These are phyloP conservation scores for Drosophila serrata DNA, from an alignment of 1,140 invertebrate genomes.

Conservation along the genomic window DNA sequence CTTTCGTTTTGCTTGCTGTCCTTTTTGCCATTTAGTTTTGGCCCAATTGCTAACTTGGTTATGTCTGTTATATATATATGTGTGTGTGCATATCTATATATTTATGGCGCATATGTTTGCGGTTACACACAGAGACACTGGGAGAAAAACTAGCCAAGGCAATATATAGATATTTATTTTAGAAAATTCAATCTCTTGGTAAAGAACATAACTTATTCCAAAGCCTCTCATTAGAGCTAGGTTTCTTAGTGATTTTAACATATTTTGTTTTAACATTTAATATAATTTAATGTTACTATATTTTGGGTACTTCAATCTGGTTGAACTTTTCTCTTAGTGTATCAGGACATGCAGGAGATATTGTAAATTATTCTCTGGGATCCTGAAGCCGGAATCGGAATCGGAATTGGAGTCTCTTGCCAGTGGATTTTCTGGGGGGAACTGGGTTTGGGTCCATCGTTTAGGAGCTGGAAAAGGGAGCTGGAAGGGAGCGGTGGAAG, in stretches of 20 bases:
- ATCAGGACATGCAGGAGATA: constrained; percentile 9
- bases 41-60: constrained; percentile 33
- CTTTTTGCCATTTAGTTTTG: constrained; percentile 39
- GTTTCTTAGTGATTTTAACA: too few species aligned
- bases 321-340: constrained; percentile 8
- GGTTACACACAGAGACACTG: constrained; percentile 23
- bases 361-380: constrained; percentile 48
- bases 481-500: too few species aligned
- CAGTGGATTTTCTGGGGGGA: constrained; percentile 30
- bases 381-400: constrained; percentile 16
- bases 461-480: neutral
- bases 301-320: neutral
- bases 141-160: neutral
- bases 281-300: neutral
- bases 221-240: too few species aligned
- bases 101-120: constrained; percentile 41
- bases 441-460: neutral
- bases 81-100: constrained; percentile 12
- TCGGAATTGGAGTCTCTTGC: constrained; percentile 21
- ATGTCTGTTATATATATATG: constrained; percentile 7
- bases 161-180: neutral
- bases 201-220: too few species aligned
- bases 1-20: too few species aligned
- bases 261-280: neutral
- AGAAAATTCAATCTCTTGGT: neutral